Evolutionary conservation across 2,888 invertebrate genomes (phyloP).

Genomic region (Lithophane ornitopus): DNA sequence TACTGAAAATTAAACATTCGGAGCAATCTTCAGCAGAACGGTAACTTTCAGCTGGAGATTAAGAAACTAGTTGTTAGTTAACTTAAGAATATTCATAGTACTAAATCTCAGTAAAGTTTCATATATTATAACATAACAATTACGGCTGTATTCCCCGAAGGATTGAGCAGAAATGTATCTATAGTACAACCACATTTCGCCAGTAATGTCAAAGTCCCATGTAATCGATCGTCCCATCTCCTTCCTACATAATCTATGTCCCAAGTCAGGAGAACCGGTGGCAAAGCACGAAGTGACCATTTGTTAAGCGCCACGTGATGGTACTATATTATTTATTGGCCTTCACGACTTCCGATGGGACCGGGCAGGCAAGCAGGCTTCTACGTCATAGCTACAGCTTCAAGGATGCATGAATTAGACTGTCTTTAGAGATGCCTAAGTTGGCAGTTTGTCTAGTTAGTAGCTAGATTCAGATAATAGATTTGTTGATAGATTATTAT

Average conservation of each 20-base stretch:
- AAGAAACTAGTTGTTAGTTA: background rate
- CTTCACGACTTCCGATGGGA: conserved; percentile 74
- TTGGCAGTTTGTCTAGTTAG: conserved; percentile 8
- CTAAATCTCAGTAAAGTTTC: background rate
- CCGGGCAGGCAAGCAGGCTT: conserved; percentile 54
- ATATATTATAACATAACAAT: too few species aligned
- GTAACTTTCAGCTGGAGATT: background rate
- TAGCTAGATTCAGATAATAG: conserved; percentile 21
- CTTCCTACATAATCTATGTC: conserved; percentile 54
- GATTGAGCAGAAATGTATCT: too few species aligned
- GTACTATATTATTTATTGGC: conserved; percentile 83
- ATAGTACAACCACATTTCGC: too few species aligned
- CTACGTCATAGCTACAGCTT: conserved; percentile 61
- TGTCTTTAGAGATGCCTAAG: conserved; percentile 33
- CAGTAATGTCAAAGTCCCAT: too few species aligned
- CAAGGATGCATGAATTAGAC: conserved; percentile 59
- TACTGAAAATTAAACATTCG: background rate
- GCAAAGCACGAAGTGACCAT: conserved; percentile 84
- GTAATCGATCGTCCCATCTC: conserved; percentile 36
- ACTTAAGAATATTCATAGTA: background rate
- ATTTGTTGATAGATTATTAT: conserved; percentile 2
- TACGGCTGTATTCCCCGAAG: too few species aligned
- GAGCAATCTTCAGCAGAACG: background rate
- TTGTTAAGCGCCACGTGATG: conserved; percentile 86
- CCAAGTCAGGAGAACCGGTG: conserved; percentile 75